A percentile compares a stretch with the other conserved stretches of the same genome.
Evolutionary conservation across 2,797 vertebrate genomes (phyloP).

Genomic region (Eidolon dupreanum): DNA sequence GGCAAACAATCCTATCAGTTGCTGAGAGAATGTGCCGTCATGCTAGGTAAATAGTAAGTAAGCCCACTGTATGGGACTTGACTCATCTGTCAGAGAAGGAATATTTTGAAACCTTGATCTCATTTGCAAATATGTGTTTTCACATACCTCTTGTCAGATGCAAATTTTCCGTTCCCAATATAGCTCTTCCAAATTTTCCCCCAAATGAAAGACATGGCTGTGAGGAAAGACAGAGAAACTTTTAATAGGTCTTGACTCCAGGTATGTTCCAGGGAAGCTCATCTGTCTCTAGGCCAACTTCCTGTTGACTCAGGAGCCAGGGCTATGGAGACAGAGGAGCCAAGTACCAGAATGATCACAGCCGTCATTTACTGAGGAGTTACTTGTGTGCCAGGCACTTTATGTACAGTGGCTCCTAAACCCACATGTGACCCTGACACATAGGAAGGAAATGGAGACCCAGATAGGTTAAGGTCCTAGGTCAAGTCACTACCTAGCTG

Average conservation of each 20-base stretch:
- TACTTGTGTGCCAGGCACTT: neutral
- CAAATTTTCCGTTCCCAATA: constrained; percentile 85
- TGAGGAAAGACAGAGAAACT: constrained; percentile 71
- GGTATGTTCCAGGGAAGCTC: neutral
- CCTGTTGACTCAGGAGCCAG: constrained; percentile 62
- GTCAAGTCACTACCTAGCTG: neutral
- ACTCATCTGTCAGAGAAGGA: constrained; percentile 76
- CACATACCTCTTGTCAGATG: constrained; percentile 73
- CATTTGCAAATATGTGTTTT: constrained; percentile 81
- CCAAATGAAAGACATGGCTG: constrained; percentile 68
- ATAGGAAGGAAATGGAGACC: neutral
- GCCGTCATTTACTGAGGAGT: neutral
- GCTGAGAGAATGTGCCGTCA: constrained; percentile 47
- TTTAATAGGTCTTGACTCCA: constrained; percentile 67
- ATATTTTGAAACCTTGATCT: constrained; percentile 88
- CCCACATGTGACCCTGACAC: neutral
- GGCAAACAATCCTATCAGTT: rapidly evolving
- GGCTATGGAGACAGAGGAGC: neutral
- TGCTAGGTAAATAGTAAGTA: constrained; percentile 54
- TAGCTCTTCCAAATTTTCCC: constrained; percentile 76
- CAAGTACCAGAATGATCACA: neutral
- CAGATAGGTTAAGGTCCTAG: neutral
- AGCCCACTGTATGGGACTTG: constrained; percentile 43
- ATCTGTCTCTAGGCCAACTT: constrained; percentile 68
- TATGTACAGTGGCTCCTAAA: neutral